A percentile compares a stretch with the other conserved stretches of the same genome.
Evolutionary conservation across 1,140 invertebrate species (phyloP).

Genomic region (Vanessa tameamea): DNA sequence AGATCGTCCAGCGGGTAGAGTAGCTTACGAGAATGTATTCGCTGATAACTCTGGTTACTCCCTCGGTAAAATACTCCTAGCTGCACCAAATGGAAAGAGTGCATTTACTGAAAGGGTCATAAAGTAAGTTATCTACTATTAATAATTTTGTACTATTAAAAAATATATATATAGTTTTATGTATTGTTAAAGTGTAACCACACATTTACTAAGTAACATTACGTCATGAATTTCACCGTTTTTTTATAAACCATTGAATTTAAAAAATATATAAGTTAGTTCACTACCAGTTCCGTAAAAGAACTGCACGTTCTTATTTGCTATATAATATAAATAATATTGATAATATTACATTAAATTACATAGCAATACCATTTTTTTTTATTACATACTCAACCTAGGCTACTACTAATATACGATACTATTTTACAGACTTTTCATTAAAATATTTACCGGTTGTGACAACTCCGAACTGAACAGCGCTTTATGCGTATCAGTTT

Average conservation of each 20-base stretch:
- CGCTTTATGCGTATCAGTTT: constrained; percentile 65
- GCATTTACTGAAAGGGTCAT: constrained; percentile 88
- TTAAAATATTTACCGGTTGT: constrained; percentile 73
- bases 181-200: not conserved
- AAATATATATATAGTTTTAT: no score
- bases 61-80: constrained; percentile 89
- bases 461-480: constrained; percentile 59
- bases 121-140: constrained; percentile 58
- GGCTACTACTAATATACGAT: no score
- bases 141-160: not conserved
- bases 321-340: no score
- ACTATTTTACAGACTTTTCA: constrained; percentile 62
- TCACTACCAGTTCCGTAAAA: not conserved
- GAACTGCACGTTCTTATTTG: no score
- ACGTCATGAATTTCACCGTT: no score
- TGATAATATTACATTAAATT: no score
- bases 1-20: constrained; percentile 88
- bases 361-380: no score
- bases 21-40: constrained; percentile 92
- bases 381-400: no score
- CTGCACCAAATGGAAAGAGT: constrained; percentile 83
- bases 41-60: constrained; percentile 83
- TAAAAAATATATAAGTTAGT: no score
- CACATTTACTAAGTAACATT: no score
- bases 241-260: no score